Evolutionary conservation across 2,888 invertebrate species (phyloP).

Genomic region (Tachina lurida): DNA sequence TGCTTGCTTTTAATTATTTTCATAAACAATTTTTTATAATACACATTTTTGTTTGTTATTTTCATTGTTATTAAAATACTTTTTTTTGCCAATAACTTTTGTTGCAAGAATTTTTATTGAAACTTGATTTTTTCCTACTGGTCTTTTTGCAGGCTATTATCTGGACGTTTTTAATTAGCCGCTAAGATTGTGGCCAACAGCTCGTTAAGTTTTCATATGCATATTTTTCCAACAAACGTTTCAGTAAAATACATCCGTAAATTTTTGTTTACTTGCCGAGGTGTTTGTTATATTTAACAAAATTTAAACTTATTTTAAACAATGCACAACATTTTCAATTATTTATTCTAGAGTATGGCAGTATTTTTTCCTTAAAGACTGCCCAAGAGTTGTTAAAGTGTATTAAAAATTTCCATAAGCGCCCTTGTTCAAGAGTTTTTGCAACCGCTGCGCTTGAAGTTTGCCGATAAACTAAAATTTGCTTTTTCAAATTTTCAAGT

Average conservation of each 20-base stretch:
- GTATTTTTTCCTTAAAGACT: background rate
- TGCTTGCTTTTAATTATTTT: background rate
- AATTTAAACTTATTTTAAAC: background rate
- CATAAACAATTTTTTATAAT: background rate
- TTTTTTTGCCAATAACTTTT: background rate
- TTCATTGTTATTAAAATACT: conserved; percentile 5
- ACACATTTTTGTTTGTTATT: background rate
- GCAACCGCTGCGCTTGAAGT: conserved; percentile 67
- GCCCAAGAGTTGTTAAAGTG: background rate
- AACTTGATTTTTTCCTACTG: background rate
- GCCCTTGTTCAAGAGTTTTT: conserved; percentile 34
- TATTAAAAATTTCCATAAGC: background rate
- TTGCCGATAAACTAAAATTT: conserved; percentile 66
- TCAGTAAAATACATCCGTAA: background rate
- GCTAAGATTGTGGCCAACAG: conserved; percentile 33
- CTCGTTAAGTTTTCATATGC: background rate
- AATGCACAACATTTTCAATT: background rate
- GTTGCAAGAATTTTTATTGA: conserved; percentile 19
- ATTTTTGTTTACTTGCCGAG: conserved; percentile 30
- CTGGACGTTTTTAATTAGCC: conserved; percentile 39
- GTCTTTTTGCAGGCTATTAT: conserved; percentile 14
- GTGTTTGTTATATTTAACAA: conserved; percentile 28
- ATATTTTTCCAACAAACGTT: background rate
- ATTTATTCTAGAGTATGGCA: background rate
- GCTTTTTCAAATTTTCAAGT: conserved; percentile 49